Conservation (phyloP, 2,797 vertebrate species). For the Takifugu ocellatus region DNA sequence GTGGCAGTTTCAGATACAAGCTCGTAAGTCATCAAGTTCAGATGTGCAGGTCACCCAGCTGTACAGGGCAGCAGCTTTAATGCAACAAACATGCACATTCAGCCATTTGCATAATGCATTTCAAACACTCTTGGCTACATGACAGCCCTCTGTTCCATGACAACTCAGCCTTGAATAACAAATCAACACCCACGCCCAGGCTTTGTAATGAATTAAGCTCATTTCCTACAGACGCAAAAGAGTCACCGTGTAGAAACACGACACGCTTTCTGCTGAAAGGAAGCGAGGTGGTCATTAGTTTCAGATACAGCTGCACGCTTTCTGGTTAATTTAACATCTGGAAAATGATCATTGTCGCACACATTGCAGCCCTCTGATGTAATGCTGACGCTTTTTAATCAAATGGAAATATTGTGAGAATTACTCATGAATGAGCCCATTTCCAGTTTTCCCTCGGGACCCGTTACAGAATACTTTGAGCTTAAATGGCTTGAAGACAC, state of each 20-base stretch:
- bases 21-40: conserved; percentile 20
- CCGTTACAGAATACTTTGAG: too few relatives aligned
- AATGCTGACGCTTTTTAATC: conserved; percentile 1
- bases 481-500: too few relatives aligned
- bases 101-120: conserved; percentile 27
- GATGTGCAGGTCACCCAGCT: conserved; percentile 1
- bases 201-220: conserved; percentile 44
- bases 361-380: background rate
- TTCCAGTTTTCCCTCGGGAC: too few relatives aligned
- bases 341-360: conserved; percentile 16
- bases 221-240: conserved; percentile 36
- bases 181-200: conserved; percentile 31
- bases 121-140: conserved; percentile 19
- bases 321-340: conserved; percentile 10
- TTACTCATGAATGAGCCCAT: background rate
- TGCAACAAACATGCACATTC: conserved; percentile 33
- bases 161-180: conserved; percentile 57
- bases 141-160: conserved; percentile 40
- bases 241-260: conserved; percentile 26
- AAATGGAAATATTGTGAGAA: conserved; percentile 20
- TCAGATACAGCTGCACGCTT: conserved; percentile 27
- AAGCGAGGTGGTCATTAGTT: conserved; percentile 38
- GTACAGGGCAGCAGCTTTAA: conserved; percentile 17
- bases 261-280: conserved; percentile 35
- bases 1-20: conserved; percentile 22